These are phyloP conservation scores for Peromyscus nudipes DNA, from an alignment of 2,797 vertebrate genomes.

Conservation along the genomic window DNA sequence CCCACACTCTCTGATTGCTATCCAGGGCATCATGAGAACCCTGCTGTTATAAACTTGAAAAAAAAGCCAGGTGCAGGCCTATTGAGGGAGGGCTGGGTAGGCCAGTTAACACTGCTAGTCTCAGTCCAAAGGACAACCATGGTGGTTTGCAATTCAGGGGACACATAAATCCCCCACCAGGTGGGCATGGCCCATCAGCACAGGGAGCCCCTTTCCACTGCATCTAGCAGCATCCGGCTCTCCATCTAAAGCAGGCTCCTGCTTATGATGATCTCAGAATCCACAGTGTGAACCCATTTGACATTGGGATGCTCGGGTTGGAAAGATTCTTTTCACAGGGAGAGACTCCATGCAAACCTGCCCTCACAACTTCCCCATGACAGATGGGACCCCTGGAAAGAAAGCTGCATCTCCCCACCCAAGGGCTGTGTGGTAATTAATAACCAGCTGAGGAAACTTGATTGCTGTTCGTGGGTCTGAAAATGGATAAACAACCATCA, in stretches of 20 bases:
- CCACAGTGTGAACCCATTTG: not conserved
- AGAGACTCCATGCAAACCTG: not conserved
- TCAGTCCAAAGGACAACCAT: rapidly evolving
- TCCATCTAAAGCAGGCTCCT: rapidly evolving
- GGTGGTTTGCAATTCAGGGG: not conserved
- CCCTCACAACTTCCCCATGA: not conserved
- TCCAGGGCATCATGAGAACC: not conserved
- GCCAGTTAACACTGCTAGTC: not conserved
- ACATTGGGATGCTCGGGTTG: rapidly evolving
- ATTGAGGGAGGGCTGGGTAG: no score
- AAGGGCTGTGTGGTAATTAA: not conserved
- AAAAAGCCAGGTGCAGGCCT: rapidly evolving
- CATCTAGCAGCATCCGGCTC: rapidly evolving
- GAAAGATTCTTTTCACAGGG: not conserved
- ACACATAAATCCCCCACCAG: rapidly evolving
- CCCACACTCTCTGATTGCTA: not conserved
- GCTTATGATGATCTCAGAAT: not conserved
- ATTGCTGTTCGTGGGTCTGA: conserved; percentile 37
- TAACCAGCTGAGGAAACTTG: conserved; percentile 50
- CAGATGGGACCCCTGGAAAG: conserved; percentile 64
- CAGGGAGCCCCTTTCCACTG: rapidly evolving
- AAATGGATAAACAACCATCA: conserved; percentile 53
- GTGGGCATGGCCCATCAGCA: no score
- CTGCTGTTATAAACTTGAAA: not conserved
- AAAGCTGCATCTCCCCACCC: not conserved